Evolutionary conservation across 1,140 invertebrate genomes (phyloP).

Genomic region (Ceratina calcarata): DNA sequence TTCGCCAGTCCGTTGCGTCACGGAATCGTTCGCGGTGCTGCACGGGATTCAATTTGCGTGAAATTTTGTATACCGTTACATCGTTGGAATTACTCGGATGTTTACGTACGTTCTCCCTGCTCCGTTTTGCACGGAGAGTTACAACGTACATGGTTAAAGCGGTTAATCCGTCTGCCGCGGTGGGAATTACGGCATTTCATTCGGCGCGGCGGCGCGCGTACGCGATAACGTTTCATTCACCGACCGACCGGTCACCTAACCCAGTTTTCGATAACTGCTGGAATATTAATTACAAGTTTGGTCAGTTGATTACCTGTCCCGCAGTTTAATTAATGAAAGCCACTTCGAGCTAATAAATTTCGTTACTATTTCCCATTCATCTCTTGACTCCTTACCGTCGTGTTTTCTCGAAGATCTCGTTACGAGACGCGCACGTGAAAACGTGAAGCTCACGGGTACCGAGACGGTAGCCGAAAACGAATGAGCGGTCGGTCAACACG

Average conservation of each 20-base stretch:
- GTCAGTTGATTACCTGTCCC: too few species aligned
- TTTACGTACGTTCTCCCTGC: neutral
- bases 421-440: too few species aligned
- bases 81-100: neutral
- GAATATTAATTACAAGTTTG: conserved; percentile 7
- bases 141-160: neutral
- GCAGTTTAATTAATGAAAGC: neutral
- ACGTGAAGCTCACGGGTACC: too few species aligned
- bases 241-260: neutral
- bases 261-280: conserved; percentile 15
- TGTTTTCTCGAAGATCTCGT: neutral
- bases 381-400: too few species aligned
- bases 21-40: neutral
- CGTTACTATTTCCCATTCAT: too few species aligned
- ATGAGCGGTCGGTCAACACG: neutral
- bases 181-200: conserved; percentile 14
- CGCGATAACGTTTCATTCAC: conserved; percentile 24
- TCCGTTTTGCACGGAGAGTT: neutral
- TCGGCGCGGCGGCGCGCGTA: neutral
- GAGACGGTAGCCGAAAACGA: neutral
- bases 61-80: neutral
- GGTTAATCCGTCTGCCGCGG: conserved; percentile 5
- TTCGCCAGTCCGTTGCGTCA: neutral
- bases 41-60: neutral
- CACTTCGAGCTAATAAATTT: too few species aligned